Conservation (phyloP, 2,888 invertebrate genomes). For the Drosophila aldrichi region DNA sequence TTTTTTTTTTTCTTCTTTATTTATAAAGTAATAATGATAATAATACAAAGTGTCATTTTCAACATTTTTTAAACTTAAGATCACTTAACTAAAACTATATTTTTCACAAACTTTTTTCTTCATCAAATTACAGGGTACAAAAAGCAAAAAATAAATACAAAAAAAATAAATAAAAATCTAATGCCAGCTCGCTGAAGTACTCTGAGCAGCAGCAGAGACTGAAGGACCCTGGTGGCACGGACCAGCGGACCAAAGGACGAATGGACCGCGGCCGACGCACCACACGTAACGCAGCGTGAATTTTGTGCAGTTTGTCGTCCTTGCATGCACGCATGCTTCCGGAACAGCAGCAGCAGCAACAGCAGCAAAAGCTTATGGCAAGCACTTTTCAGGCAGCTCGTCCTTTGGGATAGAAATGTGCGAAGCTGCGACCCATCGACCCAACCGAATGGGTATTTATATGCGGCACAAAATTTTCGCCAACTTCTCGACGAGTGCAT, state of each 20-base stretch:
- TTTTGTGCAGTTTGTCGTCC: conserved; percentile 69
- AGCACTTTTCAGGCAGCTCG: conserved; percentile 61
- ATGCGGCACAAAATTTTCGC: conserved; percentile 45
- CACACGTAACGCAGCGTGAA: conserved; percentile 67
- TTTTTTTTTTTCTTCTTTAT: too few relatives aligned
- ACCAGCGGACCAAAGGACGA: conserved; percentile 2
- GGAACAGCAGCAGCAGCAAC: conserved; percentile 19
- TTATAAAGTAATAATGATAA: too few relatives aligned
- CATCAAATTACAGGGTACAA: conserved; percentile 2
- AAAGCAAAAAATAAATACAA: conserved; percentile 45
- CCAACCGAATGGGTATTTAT: conserved; percentile 48
- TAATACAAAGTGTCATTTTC: too few relatives aligned
- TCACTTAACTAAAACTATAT: too few relatives aligned
- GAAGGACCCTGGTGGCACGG: conserved; percentile 13
- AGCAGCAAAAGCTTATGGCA: conserved; percentile 62
- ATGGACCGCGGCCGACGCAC: conserved; percentile 11
- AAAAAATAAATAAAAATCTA: conserved; percentile 58
- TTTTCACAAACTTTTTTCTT: too few relatives aligned
- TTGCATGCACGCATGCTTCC: conserved; percentile 74
- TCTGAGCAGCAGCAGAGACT: neutral
- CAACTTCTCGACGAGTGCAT: conserved; percentile 55
- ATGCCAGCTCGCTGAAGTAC: conserved; percentile 49
- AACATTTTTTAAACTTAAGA: too few relatives aligned
- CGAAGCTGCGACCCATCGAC: conserved; percentile 29
- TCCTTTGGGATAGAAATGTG: conserved; percentile 40